Evolutionary conservation across 2,888 invertebrate species (phyloP), one percentile per base, ranked within the genome.

Genomic region (Schrankia costaestrigalis): DNA sequence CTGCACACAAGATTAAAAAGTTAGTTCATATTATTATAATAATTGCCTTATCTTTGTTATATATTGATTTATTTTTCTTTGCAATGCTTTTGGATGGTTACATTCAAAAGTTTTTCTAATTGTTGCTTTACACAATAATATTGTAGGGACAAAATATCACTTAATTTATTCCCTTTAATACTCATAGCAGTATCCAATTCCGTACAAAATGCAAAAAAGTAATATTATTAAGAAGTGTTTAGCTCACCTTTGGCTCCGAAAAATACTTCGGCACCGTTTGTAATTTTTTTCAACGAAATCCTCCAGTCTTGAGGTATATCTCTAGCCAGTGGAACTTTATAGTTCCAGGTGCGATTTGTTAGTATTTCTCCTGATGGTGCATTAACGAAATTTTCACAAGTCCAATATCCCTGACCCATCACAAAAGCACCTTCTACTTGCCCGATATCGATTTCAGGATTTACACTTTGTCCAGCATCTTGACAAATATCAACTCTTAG

Each of bases 321-420:
- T 63, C 91, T 93, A 0, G 90, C 90, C 3, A 92, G 91, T 0
- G 94, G 94, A 0, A 92, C 90, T 56, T 92, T 90, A 63, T 95
- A 95, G 46, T 90, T 90, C 95, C 95, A 96, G 2, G 95, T 93
- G 24, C 94, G 89, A 55, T 93, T 89, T 0, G 94, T 94, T 2
- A 93, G 75, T 1, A 94, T 66, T 57, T 90, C 88, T 0, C 95
- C 95, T 0, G 91, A 91, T 0, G 85, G 78, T 44, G 93, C 90
- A 41, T 90, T 92, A 0, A 91, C 80, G 21, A 94, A 63, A 39
- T 93, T 89, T 63, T 96, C 95, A 1, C 84, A 88, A 0, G 93
- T 92, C 90, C 92, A 94, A 58, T 93, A 93, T 1, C 96, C 96
- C 1, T 84, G 62, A 25, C 88, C 94, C 93, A 94, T 93, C 1